These are phyloP conservation scores for Isichthys henryi DNA, from an alignment of 2,113 vertebrate genomes.

Conservation along the genomic window DNA sequence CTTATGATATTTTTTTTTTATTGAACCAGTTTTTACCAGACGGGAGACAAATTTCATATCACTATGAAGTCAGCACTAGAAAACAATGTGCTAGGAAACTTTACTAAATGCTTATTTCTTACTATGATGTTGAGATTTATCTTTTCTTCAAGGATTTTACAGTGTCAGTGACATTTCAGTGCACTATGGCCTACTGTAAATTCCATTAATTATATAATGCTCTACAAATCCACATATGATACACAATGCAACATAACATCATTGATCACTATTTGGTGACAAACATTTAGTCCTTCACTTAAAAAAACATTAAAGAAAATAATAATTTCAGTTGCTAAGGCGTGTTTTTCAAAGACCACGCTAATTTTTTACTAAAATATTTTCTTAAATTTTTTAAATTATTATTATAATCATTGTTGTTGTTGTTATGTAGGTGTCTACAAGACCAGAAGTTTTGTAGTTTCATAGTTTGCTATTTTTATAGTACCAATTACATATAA, in stretches of 20 bases:
- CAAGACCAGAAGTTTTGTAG: neutral
- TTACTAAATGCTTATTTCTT: neutral
- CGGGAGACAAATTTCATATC: neutral
- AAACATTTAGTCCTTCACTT: neutral
- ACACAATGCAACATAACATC: neutral
- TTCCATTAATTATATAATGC: constrained; percentile 12
- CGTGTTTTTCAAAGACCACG: neutral
- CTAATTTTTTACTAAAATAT: neutral
- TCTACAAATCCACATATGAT: neutral
- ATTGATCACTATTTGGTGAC: neutral
- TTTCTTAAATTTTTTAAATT: neutral
- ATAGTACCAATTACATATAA: neutral
- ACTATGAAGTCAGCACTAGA: neutral
- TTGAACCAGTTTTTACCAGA: neutral
- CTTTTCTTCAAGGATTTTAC: neutral
- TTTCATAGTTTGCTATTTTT: neutral
- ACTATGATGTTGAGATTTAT: neutral
- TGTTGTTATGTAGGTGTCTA: neutral
- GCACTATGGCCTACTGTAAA: neutral
- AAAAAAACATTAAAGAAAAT: neutral
- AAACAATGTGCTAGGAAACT: neutral
- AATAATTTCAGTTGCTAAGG: neutral
- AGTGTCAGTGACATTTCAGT: neutral
- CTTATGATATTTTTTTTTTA: neutral
- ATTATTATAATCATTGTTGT: neutral